Evolutionary conservation across 1,140 invertebrate genomes (phyloP), one percentile per base, ranked within the genome.

Genomic region (Zaprionus davidi): DNA sequence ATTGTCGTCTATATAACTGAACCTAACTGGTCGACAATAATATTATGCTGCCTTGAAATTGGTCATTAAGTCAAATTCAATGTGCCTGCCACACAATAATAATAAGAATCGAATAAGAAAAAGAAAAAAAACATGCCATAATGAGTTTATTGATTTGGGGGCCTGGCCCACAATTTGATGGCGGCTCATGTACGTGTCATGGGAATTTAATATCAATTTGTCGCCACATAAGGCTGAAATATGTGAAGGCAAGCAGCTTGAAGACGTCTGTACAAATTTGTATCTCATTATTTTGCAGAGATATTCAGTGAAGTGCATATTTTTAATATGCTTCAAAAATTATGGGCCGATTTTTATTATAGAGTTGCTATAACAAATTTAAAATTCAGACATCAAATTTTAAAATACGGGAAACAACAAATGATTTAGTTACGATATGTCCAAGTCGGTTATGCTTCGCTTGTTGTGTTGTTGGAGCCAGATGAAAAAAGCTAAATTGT

Each of bases 151-250:
- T 80, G 78, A 80, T 78, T 66, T 79, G 28, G 69, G 66, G 71
- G 13, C 38, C 38, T 66, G 38, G 36, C 36, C 46, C 64, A 65
- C 72, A 70, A 63, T 62, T 78, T 71, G 63, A 63, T 71, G 67
- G 46, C 58, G 60, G 62, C 60, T 77, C 76, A 68, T 78, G 66
- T 62, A 63, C 68, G 38, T 62, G 70, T 56, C 73, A 75, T 78
- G 70, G 73, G 69, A 66, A 78, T 78, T 80, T 72, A 87, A 88
- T 87, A 75, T 75, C 79, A 80, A 73, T 76, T 88, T 88, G 71
- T 75, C 59, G 77, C 62, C 68, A 78, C 73, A 76, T 71, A 75
- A 71, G 71, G 71, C 67, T 74, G 53, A 72, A 71, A 63, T 65
- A 60, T 65, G 56, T 62, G 51, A 34, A 28, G 65, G 57, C 26